A percentile compares a stretch with the other conserved stretches of the same genome.
Conservation (phyloP, 2,888 invertebrate species). For the Philereme transversata region DNA sequence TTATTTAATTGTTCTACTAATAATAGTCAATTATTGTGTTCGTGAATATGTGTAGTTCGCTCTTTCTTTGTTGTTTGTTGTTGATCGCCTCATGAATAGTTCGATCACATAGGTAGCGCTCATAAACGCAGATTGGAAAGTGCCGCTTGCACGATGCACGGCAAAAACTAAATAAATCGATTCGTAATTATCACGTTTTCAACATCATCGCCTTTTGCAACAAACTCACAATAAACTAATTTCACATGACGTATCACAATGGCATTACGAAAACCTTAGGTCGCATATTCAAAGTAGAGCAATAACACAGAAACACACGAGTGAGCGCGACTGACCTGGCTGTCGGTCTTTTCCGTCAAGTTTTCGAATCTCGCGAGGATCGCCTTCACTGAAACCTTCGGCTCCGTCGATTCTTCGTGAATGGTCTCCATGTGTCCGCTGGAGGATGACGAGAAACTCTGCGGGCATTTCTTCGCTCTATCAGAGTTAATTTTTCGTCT, state of each 20-base stretch:
- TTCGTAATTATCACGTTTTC: constrained; percentile 48
- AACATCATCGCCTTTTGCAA: constrained; percentile 49
- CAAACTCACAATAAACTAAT: constrained; percentile 43
- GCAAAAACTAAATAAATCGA: constrained; percentile 38
- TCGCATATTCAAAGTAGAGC: constrained; percentile 31
- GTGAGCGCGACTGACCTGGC: constrained; percentile 48
- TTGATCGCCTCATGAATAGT: constrained; percentile 50
- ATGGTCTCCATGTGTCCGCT: constrained; percentile 92
- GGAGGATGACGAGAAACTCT: constrained; percentile 82
- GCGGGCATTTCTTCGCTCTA: constrained; percentile 69
- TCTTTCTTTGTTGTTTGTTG: constrained; percentile 10
- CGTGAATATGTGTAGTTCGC: background rate
- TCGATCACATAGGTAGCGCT: constrained; percentile 44
- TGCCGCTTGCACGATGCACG: constrained; percentile 36
- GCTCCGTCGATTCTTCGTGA: constrained; percentile 89
- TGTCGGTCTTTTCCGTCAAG: constrained; percentile 80
- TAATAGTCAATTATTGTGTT: background rate
- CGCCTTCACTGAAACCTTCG: constrained; percentile 93
- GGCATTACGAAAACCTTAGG: constrained; percentile 35
- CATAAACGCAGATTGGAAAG: constrained; percentile 57
- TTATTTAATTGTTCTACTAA: background rate
- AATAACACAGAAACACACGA: constrained; percentile 26
- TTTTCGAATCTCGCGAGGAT: constrained; percentile 92
- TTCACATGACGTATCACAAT: constrained; percentile 44
- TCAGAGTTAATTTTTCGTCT: constrained; percentile 54